Evolutionary conservation across 2,888 invertebrate species (phyloP).

Genomic region (Pristionchus exspectatus): DNA sequence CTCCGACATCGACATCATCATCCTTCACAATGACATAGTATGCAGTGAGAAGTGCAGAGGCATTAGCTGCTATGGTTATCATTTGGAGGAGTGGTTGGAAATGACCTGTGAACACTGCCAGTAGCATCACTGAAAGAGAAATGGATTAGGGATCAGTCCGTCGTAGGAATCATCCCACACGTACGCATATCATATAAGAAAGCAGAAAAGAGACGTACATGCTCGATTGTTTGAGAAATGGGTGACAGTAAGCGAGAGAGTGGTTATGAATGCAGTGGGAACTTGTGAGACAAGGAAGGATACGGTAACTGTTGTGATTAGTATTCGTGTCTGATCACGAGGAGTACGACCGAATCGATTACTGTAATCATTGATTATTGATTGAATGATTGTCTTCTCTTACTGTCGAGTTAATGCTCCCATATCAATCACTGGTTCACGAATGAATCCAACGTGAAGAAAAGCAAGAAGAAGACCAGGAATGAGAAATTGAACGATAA

Average conservation of each 20-base stretch:
- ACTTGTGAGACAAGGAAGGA: conserved; percentile 75
- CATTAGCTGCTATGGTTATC: conserved; percentile 76
- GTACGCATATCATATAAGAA: not conserved
- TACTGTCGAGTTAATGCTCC: conserved; percentile 75
- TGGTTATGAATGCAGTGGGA: conserved; percentile 77
- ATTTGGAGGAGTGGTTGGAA: conserved; percentile 76
- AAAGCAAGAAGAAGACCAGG: conserved; percentile 75
- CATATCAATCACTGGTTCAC: conserved; percentile 76
- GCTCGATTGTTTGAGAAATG: conserved; percentile 76
- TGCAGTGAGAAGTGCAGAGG: conserved; percentile 76
- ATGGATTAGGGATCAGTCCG: not conserved
- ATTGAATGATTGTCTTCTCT: conserved; percentile 45
- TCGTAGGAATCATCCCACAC: not conserved
- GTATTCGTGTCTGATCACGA: conserved; percentile 76
- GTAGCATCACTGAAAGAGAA: conserved; percentile 70
- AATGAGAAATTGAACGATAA: conserved; percentile 76
- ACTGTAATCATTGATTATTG: conserved; percentile 64
- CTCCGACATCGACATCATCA: conserved; percentile 77
- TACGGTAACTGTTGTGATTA: conserved; percentile 77
- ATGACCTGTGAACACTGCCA: conserved; percentile 75
- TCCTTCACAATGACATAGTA: conserved; percentile 79
- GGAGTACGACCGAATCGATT: conserved; percentile 78
- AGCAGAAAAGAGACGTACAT: conserved; percentile 62
- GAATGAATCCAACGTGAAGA: conserved; percentile 76
- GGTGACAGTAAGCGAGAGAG: conserved; percentile 75